These are phyloP conservation scores for Apoda limacodes DNA, from an alignment of 2,888 invertebrate genomes.

Conservation along the genomic window DNA sequence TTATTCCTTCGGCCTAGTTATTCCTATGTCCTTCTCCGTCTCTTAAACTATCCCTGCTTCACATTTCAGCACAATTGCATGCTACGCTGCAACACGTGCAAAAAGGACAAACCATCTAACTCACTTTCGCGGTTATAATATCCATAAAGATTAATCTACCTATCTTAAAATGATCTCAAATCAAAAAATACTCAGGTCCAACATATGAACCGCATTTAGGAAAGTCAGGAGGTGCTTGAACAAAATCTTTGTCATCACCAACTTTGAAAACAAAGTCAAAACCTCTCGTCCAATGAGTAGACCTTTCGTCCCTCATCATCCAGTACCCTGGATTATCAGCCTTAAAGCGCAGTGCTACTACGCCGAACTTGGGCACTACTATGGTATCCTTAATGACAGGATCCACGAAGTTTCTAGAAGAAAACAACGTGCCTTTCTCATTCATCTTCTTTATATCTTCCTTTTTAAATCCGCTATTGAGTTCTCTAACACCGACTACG, in stretches of 20 bases:
- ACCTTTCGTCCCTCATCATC: constrained; percentile 83
- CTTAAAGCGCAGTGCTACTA: constrained; percentile 76
- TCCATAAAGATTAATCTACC: constrained; percentile 3
- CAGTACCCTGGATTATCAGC: constrained; percentile 86
- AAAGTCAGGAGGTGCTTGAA: constrained; percentile 76
- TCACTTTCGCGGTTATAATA: neutral
- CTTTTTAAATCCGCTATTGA: constrained; percentile 59
- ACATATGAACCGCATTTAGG: constrained; percentile 83
- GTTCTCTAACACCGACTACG: constrained; percentile 71
- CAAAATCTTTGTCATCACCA: constrained; percentile 74
- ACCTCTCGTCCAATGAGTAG: constrained; percentile 80
- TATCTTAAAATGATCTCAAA: constrained; percentile 34
- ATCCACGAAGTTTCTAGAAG: constrained; percentile 64
- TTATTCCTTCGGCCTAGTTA: too few relatives aligned
- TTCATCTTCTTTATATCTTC: constrained; percentile 71
- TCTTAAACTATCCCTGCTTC: too few relatives aligned
- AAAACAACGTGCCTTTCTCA: constrained; percentile 62
- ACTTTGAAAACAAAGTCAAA: constrained; percentile 81
- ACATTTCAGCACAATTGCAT: too few relatives aligned
- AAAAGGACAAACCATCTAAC: neutral
- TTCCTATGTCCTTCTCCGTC: too few relatives aligned
- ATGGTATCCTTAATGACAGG: constrained; percentile 81
- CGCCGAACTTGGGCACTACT: constrained; percentile 77
- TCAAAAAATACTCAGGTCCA: constrained; percentile 81
- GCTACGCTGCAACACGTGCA: too few relatives aligned